Percentiles rank a stretch among this genome's conserved stretches.
phyloP scores from a whole-genome alignment of 2,888 invertebrate species.

The Elmis aenea region DNA sequence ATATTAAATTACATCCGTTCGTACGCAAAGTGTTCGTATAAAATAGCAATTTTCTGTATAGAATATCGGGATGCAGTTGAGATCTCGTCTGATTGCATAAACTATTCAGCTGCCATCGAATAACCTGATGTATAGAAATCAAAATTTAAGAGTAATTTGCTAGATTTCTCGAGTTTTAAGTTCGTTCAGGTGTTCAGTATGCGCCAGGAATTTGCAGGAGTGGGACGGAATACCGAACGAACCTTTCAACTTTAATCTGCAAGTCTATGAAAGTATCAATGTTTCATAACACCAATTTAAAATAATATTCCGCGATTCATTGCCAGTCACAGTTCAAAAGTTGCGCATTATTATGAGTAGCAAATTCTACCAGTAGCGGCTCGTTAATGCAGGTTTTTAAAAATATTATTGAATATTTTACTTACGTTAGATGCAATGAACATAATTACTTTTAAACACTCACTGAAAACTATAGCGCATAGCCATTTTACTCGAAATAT shows the following conservation, averaged over 20 bases:
- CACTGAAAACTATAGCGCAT: no score
- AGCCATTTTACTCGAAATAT: no score
- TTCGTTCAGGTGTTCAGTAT: constrained; percentile 22
- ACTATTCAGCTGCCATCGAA: no score
- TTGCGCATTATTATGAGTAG: constrained; percentile 19
- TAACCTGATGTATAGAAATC: constrained; percentile 22
- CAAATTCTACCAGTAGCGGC: constrained; percentile 15
- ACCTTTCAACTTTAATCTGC: constrained; percentile 25
- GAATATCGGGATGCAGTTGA: no score
- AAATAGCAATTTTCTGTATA: no score
- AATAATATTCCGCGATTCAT: constrained; percentile 25
- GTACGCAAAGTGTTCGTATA: no score
- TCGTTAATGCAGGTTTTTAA: no score
- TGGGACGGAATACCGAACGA: constrained; percentile 27
- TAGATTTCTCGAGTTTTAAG: constrained; percentile 17
- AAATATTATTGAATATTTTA: no score
- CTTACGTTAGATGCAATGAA: no score
- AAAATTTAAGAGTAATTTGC: constrained; percentile 22
- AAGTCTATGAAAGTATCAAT: constrained; percentile 25
- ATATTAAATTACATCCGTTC: no score
- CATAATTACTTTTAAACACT: no score
- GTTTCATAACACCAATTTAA: constrained; percentile 28
- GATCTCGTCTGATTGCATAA: no score
- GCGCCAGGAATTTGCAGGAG: constrained; percentile 20
- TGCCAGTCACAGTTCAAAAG: constrained; percentile 22